Percentiles rank a stretch among this genome's conserved stretches.
Evolutionary conservation across 1,140 invertebrate genomes (phyloP).

Genomic region (Neodiprion lecontei): DNA sequence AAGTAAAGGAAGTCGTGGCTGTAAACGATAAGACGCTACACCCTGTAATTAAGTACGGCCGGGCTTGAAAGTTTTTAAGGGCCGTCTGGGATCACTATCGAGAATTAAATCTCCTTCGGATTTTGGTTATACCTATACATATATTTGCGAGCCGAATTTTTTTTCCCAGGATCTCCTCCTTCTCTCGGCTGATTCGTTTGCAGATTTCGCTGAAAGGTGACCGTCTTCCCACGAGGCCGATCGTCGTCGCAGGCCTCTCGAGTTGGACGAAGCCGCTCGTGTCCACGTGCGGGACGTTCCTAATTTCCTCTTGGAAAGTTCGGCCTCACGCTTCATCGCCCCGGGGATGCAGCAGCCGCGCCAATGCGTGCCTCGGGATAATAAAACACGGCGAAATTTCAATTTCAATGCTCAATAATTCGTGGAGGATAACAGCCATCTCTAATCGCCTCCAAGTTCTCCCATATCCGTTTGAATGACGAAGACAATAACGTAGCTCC

Average conservation of each 20-base stretch:
- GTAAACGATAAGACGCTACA: neutral
- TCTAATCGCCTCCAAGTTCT: too few relatives aligned
- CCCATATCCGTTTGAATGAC: neutral
- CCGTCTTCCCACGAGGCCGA: neutral
- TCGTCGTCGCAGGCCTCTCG: too few relatives aligned
- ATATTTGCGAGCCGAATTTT: too few relatives aligned
- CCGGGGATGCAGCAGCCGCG: neutral
- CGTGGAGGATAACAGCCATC: too few relatives aligned
- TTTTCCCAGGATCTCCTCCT: neutral
- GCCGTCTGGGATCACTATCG: neutral
- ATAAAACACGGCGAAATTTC: neutral
- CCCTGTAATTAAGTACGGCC: neutral
- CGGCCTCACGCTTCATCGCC: neutral
- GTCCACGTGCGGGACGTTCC: neutral
- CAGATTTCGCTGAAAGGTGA: neutral
- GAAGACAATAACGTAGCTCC: neutral
- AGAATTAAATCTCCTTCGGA: neutral
- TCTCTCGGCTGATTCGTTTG: neutral
- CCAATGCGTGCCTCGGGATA: neutral
- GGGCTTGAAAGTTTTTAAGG: neutral
- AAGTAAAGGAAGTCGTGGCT: neutral
- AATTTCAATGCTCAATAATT: neutral
- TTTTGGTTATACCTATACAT: neutral
- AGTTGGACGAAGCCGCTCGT: neutral
- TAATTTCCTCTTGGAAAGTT: slow-evolving; percentile 1